These are phyloP conservation scores for Halcyon malimbica DNA, from an alignment of 2,113 vertebrate species.

Conservation along the genomic window DNA sequence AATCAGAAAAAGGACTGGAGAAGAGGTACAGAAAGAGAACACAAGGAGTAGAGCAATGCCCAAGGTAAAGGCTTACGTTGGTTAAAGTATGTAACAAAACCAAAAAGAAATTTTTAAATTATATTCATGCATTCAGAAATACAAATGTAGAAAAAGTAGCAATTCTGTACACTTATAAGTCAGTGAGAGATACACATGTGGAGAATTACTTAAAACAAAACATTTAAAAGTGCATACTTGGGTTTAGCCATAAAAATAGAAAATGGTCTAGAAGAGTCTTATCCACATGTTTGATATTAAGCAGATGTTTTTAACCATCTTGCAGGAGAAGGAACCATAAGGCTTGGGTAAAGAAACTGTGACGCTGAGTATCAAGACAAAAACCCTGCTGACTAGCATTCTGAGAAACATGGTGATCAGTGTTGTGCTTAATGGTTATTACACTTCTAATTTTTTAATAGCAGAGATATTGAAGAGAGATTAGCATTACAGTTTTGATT, in stretches of 20 bases:
- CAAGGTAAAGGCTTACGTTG: background rate
- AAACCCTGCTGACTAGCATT: background rate
- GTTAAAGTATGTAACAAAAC: background rate
- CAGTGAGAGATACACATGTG: background rate
- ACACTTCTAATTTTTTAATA: background rate
- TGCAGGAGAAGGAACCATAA: background rate
- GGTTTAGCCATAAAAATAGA: background rate
- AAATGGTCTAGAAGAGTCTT: background rate
- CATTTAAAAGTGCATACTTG: background rate
- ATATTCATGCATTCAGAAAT: background rate
- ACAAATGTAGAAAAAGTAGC: background rate
- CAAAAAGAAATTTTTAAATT: background rate
- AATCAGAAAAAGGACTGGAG: background rate
- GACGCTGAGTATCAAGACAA: background rate
- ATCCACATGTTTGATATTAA: background rate
- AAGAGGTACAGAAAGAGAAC: background rate
- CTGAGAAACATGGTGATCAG: background rate
- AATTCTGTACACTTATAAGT: background rate
- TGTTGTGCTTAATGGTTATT: background rate
- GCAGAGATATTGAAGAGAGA: background rate
- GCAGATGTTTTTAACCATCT: background rate
- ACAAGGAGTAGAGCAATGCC: background rate
- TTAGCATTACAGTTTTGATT: background rate
- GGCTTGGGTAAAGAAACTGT: background rate
- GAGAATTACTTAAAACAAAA: background rate